These are phyloP conservation scores for Bucorvus abyssinicus DNA, from an alignment of 2,797 vertebrate genomes.

Conservation along the genomic window DNA sequence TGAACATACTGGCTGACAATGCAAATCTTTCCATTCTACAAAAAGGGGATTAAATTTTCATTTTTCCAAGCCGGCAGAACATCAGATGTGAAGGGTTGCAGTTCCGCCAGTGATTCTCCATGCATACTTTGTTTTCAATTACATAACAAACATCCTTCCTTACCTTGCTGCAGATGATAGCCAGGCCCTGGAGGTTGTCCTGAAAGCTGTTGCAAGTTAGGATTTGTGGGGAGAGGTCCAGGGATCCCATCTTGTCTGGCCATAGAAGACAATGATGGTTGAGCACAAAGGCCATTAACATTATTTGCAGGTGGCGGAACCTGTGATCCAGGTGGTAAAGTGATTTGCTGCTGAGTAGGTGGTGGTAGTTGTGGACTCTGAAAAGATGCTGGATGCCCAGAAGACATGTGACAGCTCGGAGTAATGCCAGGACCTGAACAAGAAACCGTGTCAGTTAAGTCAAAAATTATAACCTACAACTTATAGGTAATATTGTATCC, in stretches of 20 bases:
- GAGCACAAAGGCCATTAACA: constrained; percentile 68
- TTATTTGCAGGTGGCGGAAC: constrained; percentile 71
- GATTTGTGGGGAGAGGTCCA: constrained; percentile 71
- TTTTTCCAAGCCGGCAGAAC: background rate
- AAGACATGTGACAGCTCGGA: constrained; percentile 54
- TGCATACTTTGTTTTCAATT: background rate
- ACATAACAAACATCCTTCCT: background rate
- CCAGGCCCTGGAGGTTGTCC: constrained; percentile 72
- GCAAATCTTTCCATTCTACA: background rate
- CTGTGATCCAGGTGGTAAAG: constrained; percentile 75
- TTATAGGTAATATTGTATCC: fast-evolving
- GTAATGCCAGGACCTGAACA: constrained; percentile 73
- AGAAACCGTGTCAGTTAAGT: background rate
- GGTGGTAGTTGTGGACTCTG: constrained; percentile 70
- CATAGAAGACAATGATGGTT: constrained; percentile 55
- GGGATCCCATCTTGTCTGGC: constrained; percentile 75
- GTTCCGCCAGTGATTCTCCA: background rate
- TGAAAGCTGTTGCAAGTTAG: constrained; percentile 78
- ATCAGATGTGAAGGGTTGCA: fast-evolving
- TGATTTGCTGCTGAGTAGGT: constrained; percentile 61
- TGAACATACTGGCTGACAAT: background rate
- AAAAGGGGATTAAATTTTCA: background rate
- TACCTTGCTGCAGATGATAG: constrained; percentile 74
- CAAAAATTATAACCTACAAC: background rate
- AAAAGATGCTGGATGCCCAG: constrained; percentile 71